phyloP scores from a whole-genome alignment of 2,888 invertebrate genomes.

The Eupithecia abbreviata region DNA sequence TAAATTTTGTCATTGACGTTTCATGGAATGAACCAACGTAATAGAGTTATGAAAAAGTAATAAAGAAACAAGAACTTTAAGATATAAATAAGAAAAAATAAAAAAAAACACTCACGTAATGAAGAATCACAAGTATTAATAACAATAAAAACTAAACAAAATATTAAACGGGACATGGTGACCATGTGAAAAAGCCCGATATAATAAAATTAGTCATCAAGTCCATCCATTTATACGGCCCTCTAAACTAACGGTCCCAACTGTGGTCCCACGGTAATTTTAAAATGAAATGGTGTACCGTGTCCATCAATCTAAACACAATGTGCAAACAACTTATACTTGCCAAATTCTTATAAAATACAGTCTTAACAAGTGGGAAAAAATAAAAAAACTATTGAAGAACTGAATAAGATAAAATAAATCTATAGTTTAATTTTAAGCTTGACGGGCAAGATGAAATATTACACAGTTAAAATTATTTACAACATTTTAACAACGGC shows the following conservation, averaged over 20 bases:
- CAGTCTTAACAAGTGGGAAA: background rate
- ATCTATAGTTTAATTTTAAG: background rate
- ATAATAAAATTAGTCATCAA: slow-evolving; percentile 10
- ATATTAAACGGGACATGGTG: slow-evolving; percentile 8
- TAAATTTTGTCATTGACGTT: background rate
- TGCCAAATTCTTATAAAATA: background rate
- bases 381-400: background rate
- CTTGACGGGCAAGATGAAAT: background rate
- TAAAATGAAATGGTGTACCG: background rate
- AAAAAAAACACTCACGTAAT: slow-evolving; percentile 34
- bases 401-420: background rate
- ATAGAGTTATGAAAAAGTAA: background rate
- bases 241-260: background rate
- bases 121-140: slow-evolving; percentile 24
- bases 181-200: background rate
- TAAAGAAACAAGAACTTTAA: background rate
- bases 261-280: slow-evolving; percentile 8
- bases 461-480: slow-evolving; percentile 1
- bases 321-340: background rate
- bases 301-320: background rate
- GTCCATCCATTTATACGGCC: slow-evolving; percentile 15
- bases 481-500: background rate
- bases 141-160: slow-evolving; percentile 10
- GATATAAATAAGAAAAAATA: background rate
- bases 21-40: background rate